Percentiles rank a stretch among this genome's conserved stretches.
Conservation (phyloP, 1,140 invertebrate species). For the Neotoxoptera formosana region DNA sequence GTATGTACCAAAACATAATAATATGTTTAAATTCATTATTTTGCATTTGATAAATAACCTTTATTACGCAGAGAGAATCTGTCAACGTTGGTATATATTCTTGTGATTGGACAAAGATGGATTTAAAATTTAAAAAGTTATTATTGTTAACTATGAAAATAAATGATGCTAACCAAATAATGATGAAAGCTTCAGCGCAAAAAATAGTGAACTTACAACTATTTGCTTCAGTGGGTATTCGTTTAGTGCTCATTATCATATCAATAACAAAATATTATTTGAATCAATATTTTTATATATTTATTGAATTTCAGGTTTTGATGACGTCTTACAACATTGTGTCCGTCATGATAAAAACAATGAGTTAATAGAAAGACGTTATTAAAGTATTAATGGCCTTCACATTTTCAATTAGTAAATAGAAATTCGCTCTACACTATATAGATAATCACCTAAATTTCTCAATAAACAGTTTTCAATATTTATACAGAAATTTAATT, state of each 20-base stretch:
- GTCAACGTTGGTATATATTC: not conserved
- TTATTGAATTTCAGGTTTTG: not conserved
- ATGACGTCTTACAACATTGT: not conserved
- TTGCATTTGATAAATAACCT: not conserved
- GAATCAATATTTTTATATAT: not conserved
- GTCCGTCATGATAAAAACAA: not conserved
- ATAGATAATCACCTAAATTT: no score
- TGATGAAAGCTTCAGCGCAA: not conserved
- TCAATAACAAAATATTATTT: not conserved
- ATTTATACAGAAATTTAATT: no score
- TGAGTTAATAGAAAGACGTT: not conserved
- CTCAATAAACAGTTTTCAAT: no score
- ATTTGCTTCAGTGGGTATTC: not conserved
- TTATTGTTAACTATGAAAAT: not conserved
- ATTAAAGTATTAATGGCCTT: no score
- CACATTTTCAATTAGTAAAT: no score
- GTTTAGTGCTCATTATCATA: not conserved
- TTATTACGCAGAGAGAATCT: not conserved
- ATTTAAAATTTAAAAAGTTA: not conserved
- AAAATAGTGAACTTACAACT: not conserved
- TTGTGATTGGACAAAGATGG: not conserved
- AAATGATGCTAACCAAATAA: not conserved
- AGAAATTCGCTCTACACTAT: no score
- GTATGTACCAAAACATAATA: not conserved
- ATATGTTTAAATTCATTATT: not conserved